These are phyloP conservation scores for Brachionus plicatilis DNA, from an alignment of 1,140 invertebrate species.

Conservation along the genomic window DNA sequence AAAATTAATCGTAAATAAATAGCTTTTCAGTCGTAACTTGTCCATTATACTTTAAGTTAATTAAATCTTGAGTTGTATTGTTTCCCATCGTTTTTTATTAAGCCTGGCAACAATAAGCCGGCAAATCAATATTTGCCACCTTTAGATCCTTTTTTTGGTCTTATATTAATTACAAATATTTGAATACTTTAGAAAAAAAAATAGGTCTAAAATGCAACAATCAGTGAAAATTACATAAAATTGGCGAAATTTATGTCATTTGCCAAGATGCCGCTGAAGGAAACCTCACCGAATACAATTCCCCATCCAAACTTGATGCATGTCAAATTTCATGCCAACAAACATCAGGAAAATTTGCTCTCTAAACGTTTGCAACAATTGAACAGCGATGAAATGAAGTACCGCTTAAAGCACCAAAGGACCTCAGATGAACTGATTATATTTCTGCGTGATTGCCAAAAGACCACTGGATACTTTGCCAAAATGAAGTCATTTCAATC, in stretches of 20 bases:
- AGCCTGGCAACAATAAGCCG: background rate
- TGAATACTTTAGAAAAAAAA: background rate
- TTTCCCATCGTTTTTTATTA: background rate
- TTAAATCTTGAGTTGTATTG: background rate
- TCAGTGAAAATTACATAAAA: background rate
- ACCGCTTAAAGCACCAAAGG: slow-evolving; percentile 10
- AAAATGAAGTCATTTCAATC: slow-evolving; percentile 26
- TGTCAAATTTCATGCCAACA: slow-evolving; percentile 38
- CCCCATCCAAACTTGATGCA: slow-evolving; percentile 30
- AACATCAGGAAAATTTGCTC: slow-evolving; percentile 27
- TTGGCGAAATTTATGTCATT: background rate
- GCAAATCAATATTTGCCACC: background rate
- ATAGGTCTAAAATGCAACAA: background rate
- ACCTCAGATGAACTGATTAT: slow-evolving; percentile 26
- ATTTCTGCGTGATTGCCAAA: slow-evolving; percentile 27
- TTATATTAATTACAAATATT: background rate
- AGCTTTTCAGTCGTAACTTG: background rate
- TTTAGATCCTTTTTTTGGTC: background rate
- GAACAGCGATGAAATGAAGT: slow-evolving; percentile 24
- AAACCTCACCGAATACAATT: background rate
- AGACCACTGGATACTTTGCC: slow-evolving; percentile 26
- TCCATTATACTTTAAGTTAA: background rate
- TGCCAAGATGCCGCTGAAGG: background rate
- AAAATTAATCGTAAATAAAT: background rate
- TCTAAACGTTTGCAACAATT: background rate